Conservation (phyloP, 1,140 invertebrate species). For the Chionoecetes opilio region DNA sequence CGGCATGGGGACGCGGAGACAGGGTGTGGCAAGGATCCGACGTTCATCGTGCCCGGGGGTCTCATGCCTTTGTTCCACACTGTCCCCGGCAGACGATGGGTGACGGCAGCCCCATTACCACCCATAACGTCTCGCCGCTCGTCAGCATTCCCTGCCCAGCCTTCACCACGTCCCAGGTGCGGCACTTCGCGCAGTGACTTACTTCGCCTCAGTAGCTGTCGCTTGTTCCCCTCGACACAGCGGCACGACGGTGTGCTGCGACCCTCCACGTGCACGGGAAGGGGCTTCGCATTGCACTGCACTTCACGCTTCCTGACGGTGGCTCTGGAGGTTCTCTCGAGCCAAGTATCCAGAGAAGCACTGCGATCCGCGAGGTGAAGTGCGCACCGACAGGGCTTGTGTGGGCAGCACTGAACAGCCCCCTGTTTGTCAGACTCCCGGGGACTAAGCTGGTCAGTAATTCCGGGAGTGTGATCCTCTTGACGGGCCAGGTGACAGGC, state of each 20-base stretch:
- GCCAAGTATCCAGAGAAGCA: not conserved
- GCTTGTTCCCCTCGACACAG: not conserved
- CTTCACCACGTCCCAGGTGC: not conserved
- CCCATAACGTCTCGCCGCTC: not conserved
- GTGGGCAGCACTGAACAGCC: not conserved
- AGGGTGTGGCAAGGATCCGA: not conserved
- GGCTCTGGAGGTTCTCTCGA: not conserved
- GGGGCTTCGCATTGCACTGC: not conserved
- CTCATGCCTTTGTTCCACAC: not conserved
- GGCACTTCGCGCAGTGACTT: conserved; percentile 50
- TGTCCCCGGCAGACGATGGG: not conserved
- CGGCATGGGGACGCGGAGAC: not conserved
- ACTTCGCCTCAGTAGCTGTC: conserved; percentile 52
- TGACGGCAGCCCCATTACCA: not conserved
- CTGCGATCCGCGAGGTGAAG: not conserved
- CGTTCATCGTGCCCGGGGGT: not conserved
- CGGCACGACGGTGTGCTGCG: not conserved
- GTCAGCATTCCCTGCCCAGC: not conserved
- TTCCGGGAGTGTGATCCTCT: not conserved
- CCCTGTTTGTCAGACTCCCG: not conserved
- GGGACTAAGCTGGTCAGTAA: not conserved
- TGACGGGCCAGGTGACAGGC: not conserved
- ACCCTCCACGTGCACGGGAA: not conserved
- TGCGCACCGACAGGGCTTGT: not conserved
- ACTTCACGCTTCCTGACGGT: not conserved